These are phyloP conservation scores for Antheraea mylitta DNA, from an alignment of 1,140 invertebrate genomes.

Conservation along the genomic window DNA sequence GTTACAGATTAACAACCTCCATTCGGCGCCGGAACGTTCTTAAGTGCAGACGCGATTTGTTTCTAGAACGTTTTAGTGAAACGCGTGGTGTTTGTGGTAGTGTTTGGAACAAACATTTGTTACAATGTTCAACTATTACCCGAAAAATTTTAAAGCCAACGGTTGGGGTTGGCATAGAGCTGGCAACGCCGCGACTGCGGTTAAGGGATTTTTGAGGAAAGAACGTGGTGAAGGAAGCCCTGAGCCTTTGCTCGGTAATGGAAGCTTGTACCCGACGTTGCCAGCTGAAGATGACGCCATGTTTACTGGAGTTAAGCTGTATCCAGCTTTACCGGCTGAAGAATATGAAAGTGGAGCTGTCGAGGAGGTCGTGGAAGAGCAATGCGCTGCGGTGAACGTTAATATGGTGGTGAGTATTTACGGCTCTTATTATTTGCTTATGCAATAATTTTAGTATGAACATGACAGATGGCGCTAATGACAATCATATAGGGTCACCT, in stretches of 20 bases:
- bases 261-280: slow-evolving; percentile 62
- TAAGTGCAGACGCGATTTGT: slow-evolving; percentile 6
- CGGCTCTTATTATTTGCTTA: slow-evolving; percentile 24
- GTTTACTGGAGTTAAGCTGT: slow-evolving; percentile 52
- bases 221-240: slow-evolving; percentile 49
- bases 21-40: slow-evolving; percentile 10
- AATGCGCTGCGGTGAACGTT: slow-evolving; percentile 64
- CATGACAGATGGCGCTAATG: neutral
- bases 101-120: slow-evolving; percentile 6
- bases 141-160: slow-evolving; percentile 68
- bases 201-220: slow-evolving; percentile 52
- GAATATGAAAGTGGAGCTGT: slow-evolving; percentile 69
- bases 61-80: neutral
- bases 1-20: slow-evolving; percentile 10
- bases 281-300: slow-evolving; percentile 55
- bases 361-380: slow-evolving; percentile 69
- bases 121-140: slow-evolving; percentile 51
- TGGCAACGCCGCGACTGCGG: slow-evolving; percentile 45
- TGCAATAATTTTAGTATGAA: neutral
- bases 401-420: slow-evolving; percentile 62
- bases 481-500: neutral
- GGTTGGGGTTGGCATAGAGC: slow-evolving; percentile 68
- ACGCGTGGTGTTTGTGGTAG: neutral
- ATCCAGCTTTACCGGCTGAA: slow-evolving; percentile 64
- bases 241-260: slow-evolving; percentile 39